Evolutionary conservation across 1,140 invertebrate genomes (phyloP), one percentile per base, ranked within the genome.

Genomic region (Rhagoletis zephyria): DNA sequence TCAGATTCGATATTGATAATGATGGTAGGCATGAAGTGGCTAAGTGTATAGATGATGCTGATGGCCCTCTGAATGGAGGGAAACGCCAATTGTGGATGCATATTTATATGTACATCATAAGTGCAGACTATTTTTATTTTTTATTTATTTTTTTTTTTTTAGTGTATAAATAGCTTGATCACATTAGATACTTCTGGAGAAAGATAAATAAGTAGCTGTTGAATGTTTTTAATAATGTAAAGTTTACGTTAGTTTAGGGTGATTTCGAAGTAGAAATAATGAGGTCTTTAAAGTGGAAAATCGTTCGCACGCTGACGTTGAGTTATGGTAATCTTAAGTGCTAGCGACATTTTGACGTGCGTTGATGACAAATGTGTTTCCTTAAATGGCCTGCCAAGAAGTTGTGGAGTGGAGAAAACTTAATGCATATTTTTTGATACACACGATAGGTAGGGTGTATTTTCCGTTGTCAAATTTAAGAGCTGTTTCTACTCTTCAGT

Each of bases 281-380:
- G 12, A 48, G 42, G 10, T 48, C 12, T 74, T 77, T 77, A n/a
- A 40, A 5, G 70, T 7, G 14, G 48, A 16, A 51, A 81, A 56
- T 81, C 45, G 7, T 56, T 56, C 9, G 74, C n/a, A 30, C 48
- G 40, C 77, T 74, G 87, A 90, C 89, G 90, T 51, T 90, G 90
- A 91, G 81, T 89, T 90, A 89, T 90, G 89, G 81, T 77, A 88
- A 90, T 90, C 89, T 90, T 91, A 91, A 91, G 90, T 90, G 90
- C 88, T 88, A 90, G 88, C 90, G 90, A 91, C 90, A 91, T 90
- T 51, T 51, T 10, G 74, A 81, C 74, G 51, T 51, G n/a, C 6
- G 70, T 14, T 48, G 85, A 19, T 85, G 85, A 85, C 51, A 60
- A 61, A 61, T 45, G 85, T 56, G 12, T 85, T 85, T 56, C 19